Evolutionary conservation across 2,797 vertebrate genomes (phyloP).

Genomic region (Eremophila alpestris): DNA sequence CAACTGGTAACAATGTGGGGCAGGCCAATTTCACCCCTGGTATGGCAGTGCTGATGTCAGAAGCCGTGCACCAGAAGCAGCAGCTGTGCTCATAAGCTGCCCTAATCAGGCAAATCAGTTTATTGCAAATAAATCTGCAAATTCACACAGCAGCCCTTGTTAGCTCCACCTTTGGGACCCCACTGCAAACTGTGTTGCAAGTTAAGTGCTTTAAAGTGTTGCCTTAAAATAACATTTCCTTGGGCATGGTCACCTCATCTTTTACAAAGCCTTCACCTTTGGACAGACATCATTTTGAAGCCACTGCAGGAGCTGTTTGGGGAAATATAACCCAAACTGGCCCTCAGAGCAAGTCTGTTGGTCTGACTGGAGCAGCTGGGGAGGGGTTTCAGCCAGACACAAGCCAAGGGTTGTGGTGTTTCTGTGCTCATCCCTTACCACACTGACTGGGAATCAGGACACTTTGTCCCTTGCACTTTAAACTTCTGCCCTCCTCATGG

Average conservation of each 20-base stretch:
- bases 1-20: neutral
- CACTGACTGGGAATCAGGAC: neutral
- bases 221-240: neutral
- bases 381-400: neutral
- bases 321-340: neutral
- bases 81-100: neutral
- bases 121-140: neutral
- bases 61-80: neutral
- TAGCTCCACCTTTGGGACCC: neutral
- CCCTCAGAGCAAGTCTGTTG: neutral
- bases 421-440: neutral
- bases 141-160: neutral
- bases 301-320: neutral
- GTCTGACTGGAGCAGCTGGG: neutral
- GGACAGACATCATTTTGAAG: neutral
- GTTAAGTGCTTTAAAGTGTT: neutral
- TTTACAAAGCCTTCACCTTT: neutral
- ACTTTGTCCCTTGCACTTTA: neutral
- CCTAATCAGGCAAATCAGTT: neutral
- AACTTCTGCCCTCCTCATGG: neutral
- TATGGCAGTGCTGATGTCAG: slow-evolving; percentile 20
- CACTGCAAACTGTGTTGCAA: neutral
- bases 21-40: neutral
- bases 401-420: neutral
- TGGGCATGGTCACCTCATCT: fast-evolving